Percentiles rank a stretch among this genome's conserved stretches.
phyloP scores from a whole-genome alignment of 2,113 vertebrate species.

The Atrichornis clamosus region DNA sequence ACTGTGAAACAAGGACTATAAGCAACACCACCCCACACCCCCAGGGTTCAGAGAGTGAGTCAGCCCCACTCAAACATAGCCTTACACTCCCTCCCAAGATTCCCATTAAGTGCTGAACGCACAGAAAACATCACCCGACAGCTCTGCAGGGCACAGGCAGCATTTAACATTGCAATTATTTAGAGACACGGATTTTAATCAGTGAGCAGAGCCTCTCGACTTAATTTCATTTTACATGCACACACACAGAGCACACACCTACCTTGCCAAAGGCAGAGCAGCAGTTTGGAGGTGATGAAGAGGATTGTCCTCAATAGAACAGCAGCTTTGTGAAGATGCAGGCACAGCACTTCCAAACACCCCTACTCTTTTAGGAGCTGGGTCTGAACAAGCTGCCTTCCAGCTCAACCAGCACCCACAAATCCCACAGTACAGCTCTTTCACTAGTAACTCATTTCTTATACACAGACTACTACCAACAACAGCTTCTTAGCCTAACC shows the following conservation, averaged over 20 bases:
- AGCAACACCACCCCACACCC: background rate
- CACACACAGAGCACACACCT: background rate
- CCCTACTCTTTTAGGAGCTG: fast-evolving
- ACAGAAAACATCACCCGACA: background rate
- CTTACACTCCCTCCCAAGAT: background rate
- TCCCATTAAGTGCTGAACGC: background rate
- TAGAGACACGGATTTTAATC: background rate
- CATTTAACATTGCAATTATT: background rate
- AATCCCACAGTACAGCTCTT: fast-evolving
- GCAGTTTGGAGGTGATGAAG: fast-evolving
- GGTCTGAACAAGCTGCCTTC: background rate
- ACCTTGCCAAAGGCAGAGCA: background rate
- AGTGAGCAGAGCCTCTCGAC: background rate
- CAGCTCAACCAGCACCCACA: background rate
- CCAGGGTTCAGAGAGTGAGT: fast-evolving
- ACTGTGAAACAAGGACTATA: background rate
- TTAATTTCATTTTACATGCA: background rate
- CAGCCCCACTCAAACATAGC: background rate
- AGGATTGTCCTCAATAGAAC: background rate
- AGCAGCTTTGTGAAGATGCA: fast-evolving
- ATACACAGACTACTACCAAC: fast-evolving
- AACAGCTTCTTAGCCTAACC: background rate
- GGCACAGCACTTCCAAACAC: fast-evolving
- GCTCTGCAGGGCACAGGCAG: background rate
- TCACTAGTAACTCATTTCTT: background rate